Percentiles rank a stretch among this genome's conserved stretches.
These are phyloP conservation scores for Hiodon tergisus DNA, from an alignment of 2,113 vertebrate genomes.

Conservation along the genomic window DNA sequence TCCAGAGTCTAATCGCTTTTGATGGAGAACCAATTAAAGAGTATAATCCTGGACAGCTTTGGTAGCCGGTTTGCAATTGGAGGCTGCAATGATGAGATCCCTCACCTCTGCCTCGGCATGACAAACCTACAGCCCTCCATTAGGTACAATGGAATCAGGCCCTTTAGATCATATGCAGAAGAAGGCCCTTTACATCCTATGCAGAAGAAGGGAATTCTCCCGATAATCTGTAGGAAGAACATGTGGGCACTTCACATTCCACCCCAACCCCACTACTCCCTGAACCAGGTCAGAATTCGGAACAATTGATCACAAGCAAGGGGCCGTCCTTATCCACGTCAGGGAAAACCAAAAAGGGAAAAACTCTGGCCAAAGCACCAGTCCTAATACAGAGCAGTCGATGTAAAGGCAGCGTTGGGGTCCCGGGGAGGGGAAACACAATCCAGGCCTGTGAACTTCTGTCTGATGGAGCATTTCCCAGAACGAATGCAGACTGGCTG, in stretches of 20 bases:
- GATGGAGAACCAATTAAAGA: not conserved
- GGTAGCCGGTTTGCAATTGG: not conserved
- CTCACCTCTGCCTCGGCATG: not conserved
- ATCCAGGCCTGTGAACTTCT: not conserved
- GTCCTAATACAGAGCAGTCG: too few species aligned
- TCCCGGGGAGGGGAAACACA: not conserved
- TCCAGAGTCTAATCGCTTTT: conserved; percentile 8
- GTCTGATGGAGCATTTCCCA: not conserved
- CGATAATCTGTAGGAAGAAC: too few species aligned
- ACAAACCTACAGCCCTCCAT: not conserved
- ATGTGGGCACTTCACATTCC: too few species aligned
- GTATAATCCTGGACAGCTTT: not conserved
- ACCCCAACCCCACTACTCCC: not conserved
- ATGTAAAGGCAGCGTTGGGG: not conserved
- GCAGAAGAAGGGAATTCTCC: too few species aligned
- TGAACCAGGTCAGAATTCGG: not conserved
- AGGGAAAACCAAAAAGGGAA: not conserved
- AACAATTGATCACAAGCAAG: not conserved
- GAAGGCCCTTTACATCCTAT: too few species aligned
- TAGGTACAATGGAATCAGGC: too few species aligned
- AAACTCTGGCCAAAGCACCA: not conserved
- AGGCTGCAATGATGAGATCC: not conserved
- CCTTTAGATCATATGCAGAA: too few species aligned
- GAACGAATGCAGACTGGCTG: not conserved
- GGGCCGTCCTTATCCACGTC: too few species aligned